Conservation (phyloP, 2,888 invertebrate genomes). For the Stenodema calcarata region DNA sequence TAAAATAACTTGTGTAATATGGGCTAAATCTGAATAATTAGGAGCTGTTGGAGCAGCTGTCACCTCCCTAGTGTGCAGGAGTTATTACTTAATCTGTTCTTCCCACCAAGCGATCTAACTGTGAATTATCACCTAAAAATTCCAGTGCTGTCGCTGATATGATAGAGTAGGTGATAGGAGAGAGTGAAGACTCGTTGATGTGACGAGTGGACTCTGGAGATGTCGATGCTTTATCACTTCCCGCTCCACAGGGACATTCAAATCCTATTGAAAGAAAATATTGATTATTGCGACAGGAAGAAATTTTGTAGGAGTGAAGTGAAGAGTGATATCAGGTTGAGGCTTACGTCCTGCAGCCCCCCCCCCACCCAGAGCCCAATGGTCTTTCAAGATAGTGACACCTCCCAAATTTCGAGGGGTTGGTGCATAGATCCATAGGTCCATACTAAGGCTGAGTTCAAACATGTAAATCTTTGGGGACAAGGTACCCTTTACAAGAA, state of each 20-base stretch:
- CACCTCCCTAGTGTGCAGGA: not conserved
- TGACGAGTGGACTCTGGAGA: slow-evolving; percentile 71
- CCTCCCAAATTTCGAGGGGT: no score
- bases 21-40: no score
- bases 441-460: no score
- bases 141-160: slow-evolving; percentile 59
- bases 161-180: slow-evolving; percentile 66
- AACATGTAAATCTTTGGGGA: no score
- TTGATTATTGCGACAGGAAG: not conserved
- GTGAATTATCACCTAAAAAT: slow-evolving; percentile 42
- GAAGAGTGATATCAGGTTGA: no score
- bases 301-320: no score
- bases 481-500: no score
- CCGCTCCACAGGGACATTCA: slow-evolving; percentile 71
- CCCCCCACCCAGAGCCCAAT: no score
- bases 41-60: not conserved
- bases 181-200: slow-evolving; percentile 66
- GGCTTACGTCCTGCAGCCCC: no score
- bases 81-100: not conserved
- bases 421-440: no score
- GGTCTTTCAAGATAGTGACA: no score
- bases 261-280: slow-evolving; percentile 63
- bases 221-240: slow-evolving; percentile 73
- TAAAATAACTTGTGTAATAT: no score
- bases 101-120: not conserved